Evolutionary conservation across 2,888 invertebrate genomes (phyloP).

Genomic region (Carabus problematicus): DNA sequence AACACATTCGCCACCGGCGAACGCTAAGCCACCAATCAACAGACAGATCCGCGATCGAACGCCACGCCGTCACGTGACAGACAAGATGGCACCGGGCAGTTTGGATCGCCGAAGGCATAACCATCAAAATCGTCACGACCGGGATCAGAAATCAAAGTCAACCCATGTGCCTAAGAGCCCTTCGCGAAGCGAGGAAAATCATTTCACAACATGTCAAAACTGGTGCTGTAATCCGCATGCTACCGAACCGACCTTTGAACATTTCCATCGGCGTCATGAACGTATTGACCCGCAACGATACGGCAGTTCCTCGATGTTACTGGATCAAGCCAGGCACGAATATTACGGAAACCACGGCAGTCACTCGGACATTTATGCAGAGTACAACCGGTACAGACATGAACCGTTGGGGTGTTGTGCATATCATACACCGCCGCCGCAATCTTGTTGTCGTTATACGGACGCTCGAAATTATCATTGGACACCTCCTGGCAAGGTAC

Average conservation of each 20-base stretch:
- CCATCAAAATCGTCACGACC: slow-evolving; percentile 61
- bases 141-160: slow-evolving; percentile 71
- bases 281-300: slow-evolving; percentile 59
- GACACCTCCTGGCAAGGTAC: slow-evolving; percentile 47
- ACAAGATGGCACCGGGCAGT: slow-evolving; percentile 61
- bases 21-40: slow-evolving; percentile 53
- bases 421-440: slow-evolving; percentile 55
- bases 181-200: slow-evolving; percentile 53
- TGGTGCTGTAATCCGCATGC: slow-evolving; percentile 55
- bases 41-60: slow-evolving; percentile 50
- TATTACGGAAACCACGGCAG: slow-evolving; percentile 52
- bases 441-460: slow-evolving; percentile 54
- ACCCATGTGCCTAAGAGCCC: slow-evolving; percentile 61
- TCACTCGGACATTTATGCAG: slow-evolving; percentile 57
- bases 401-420: slow-evolving; percentile 53
- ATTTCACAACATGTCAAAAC: slow-evolving; percentile 50
- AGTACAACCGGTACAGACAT: slow-evolving; percentile 43
- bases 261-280: slow-evolving; percentile 67
- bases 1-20: slow-evolving; percentile 48
- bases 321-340: slow-evolving; percentile 49
- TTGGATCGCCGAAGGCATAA: slow-evolving; percentile 65
- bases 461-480: slow-evolving; percentile 54
- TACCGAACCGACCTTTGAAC: slow-evolving; percentile 61
- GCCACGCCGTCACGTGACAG: slow-evolving; percentile 50
- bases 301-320: slow-evolving; percentile 60